Evolutionary conservation across 2,797 vertebrate species (phyloP).

Genomic region (Limosa lapponica): DNA sequence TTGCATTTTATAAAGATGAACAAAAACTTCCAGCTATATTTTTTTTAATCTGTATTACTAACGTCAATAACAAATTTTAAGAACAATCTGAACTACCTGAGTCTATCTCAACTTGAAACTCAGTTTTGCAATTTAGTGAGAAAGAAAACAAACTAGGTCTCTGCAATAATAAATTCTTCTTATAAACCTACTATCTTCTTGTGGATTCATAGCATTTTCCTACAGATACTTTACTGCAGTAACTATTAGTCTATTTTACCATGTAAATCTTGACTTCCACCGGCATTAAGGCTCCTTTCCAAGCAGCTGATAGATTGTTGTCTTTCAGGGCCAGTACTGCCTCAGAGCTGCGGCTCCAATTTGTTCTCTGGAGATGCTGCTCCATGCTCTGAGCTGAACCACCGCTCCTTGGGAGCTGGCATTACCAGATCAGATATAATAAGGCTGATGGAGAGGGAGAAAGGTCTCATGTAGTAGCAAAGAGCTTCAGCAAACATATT

Average conservation of each 20-base stretch:
- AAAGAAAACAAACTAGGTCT: background rate
- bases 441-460: background rate
- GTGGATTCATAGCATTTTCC: background rate
- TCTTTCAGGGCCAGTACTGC: background rate
- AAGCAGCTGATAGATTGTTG: background rate
- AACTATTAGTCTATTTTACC: background rate
- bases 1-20: background rate
- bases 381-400: background rate
- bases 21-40: background rate
- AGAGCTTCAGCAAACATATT: background rate
- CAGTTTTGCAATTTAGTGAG: background rate
- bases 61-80: background rate
- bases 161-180: background rate
- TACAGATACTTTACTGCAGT: background rate
- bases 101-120: background rate
- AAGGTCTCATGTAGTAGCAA: background rate
- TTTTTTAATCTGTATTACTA: background rate
- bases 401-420: accelerated
- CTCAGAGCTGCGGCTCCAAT: background rate
- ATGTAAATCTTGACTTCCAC: background rate
- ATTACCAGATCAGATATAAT: background rate
- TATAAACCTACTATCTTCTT: background rate
- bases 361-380: background rate
- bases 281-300: background rate
- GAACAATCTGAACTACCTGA: background rate